phyloP scores from a whole-genome alignment of 2,888 invertebrate species.

The Tetragonula carbonaria region DNA sequence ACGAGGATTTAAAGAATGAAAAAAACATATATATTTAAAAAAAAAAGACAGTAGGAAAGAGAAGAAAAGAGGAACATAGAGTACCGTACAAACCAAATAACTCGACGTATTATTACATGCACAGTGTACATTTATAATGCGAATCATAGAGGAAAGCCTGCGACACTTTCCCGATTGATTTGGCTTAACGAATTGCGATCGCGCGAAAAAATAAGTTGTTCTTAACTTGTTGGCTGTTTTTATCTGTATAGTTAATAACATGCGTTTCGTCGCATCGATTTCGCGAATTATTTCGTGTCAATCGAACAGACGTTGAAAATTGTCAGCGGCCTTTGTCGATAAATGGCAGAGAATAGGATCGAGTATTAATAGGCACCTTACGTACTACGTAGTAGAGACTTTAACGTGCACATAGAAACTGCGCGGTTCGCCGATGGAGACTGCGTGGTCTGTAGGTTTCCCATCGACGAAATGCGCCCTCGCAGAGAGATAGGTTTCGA shows the following conservation, averaged over 20 bases:
- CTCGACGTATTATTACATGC: background rate
- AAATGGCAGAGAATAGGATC: conserved; percentile 48
- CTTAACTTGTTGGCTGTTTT: conserved; percentile 1
- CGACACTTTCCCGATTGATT: conserved; percentile 13
- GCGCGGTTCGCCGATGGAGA: conserved; percentile 43
- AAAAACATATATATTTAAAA: background rate
- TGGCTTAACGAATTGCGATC: conserved; percentile 9
- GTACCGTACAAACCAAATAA: background rate
- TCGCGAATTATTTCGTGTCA: background rate
- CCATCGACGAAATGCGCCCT: conserved; percentile 24
- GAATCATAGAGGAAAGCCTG: background rate
- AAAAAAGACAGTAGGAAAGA: background rate
- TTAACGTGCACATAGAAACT: conserved; percentile 78
- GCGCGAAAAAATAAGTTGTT: background rate
- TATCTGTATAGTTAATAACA: conserved; percentile 12
- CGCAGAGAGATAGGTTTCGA: conserved; percentile 32
- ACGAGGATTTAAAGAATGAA: background rate
- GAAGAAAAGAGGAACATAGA: conserved; percentile 7
- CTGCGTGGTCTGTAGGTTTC: conserved; percentile 16
- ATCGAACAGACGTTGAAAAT: conserved; percentile 39
- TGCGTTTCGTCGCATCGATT: conserved; percentile 1
- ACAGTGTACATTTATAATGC: background rate
- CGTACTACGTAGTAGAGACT: conserved; percentile 76
- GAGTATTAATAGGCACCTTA: conserved; percentile 74
- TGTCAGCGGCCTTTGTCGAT: conserved; percentile 48